Conservation (phyloP, 1,140 invertebrate genomes). For the Drosophila orena region DNA sequence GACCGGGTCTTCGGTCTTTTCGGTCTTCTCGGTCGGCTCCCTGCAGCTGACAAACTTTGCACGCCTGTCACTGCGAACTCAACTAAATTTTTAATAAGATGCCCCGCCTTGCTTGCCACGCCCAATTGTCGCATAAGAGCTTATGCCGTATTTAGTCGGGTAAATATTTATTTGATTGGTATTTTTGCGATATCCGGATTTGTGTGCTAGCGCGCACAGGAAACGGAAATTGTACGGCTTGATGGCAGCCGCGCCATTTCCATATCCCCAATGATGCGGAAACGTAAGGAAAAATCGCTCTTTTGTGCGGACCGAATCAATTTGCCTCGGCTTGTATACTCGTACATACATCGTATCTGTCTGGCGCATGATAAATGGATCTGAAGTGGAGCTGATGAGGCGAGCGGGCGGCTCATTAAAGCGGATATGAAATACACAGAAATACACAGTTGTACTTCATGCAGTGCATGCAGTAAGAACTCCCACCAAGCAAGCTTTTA, state of each 20-base stretch:
- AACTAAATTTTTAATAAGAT: constrained; percentile 78
- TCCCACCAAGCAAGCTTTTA: background rate
- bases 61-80: constrained; percentile 71
- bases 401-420: constrained; percentile 25
- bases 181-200: constrained; percentile 49
- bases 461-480: background rate
- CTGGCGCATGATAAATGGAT: constrained; percentile 30
- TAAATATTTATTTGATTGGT: constrained; percentile 82
- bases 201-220: constrained; percentile 54
- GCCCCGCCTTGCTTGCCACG: constrained; percentile 50
- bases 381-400: constrained; percentile 24
- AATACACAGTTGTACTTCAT: background rate
- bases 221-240: constrained; percentile 73
- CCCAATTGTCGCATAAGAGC: constrained; percentile 46
- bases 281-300: constrained; percentile 52
- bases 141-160: constrained; percentile 71
- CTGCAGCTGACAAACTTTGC: constrained; percentile 54
- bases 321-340: constrained; percentile 16
- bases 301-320: constrained; percentile 27
- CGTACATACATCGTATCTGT: background rate
- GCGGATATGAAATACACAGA: too few relatives aligned
- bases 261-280: constrained; percentile 45
- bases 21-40: too few relatives aligned
- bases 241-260: constrained; percentile 44
- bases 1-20: constrained; percentile 14